Percentiles rank a stretch among this genome's conserved stretches.
These are phyloP conservation scores for Agrotis segetum DNA, from an alignment of 2,888 invertebrate genomes.

Conservation along the genomic window DNA sequence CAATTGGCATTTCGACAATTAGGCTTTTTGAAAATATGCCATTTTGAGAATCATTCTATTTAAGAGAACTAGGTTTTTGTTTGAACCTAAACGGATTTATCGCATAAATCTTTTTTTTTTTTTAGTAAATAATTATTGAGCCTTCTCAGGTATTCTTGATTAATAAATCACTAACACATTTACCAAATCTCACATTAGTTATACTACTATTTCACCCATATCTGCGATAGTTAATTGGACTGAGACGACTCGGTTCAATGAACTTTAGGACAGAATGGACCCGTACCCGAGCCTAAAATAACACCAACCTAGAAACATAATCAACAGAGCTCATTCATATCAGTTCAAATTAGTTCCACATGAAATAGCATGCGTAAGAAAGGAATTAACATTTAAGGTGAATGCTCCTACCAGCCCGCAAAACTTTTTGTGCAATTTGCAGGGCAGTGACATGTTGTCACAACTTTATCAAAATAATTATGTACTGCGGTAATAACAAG, in stretches of 20 bases:
- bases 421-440: too few relatives aligned
- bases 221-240: conserved; percentile 1
- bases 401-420: too few relatives aligned
- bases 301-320: conserved; percentile 8
- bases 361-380: not conserved
- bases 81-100: too few relatives aligned
- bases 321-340: not conserved
- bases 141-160: not conserved
- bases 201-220: not conserved
- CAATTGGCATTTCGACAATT: too few relatives aligned
- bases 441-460: too few relatives aligned
- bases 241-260: conserved; percentile 19
- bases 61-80: too few relatives aligned
- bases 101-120: too few relatives aligned
- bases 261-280: conserved; percentile 14
- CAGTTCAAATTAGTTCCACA: not conserved
- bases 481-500: too few relatives aligned
- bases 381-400: not conserved
- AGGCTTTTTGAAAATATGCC: too few relatives aligned
- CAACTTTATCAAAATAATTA: too few relatives aligned
- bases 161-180: not conserved
- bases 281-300: conserved; percentile 23
- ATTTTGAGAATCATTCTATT: too few relatives aligned
- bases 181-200: not conserved
- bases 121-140: too few relatives aligned